Conservation (phyloP, 2,888 invertebrate species). For the Cerastoderma edule region DNA sequence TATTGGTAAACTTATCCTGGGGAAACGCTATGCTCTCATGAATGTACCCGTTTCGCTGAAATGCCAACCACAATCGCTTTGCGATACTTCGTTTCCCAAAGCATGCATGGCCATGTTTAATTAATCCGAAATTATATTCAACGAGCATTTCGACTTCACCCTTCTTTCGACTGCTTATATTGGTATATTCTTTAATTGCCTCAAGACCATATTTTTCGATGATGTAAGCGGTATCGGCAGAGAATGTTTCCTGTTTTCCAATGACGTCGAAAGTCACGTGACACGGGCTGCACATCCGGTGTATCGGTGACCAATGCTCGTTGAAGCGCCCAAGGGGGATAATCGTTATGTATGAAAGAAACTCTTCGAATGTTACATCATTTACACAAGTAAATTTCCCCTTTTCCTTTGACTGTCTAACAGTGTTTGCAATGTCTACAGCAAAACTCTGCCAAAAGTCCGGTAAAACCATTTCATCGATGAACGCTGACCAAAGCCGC, state of each 20-base stretch:
- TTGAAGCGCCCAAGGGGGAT: slow-evolving; percentile 19
- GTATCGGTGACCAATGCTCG: slow-evolving; percentile 56
- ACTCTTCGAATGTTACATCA: slow-evolving; percentile 57
- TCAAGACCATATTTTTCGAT: slow-evolving; percentile 39
- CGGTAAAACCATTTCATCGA: slow-evolving; percentile 62
- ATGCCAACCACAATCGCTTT: slow-evolving; percentile 48
- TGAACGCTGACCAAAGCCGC: slow-evolving; percentile 63
- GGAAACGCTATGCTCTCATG: slow-evolving; percentile 31
- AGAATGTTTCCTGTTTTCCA: slow-evolving; percentile 59
- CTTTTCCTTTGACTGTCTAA: slow-evolving; percentile 18
- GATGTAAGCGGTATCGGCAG: slow-evolving; percentile 33
- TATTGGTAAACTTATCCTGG: background rate
- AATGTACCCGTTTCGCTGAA: slow-evolving; percentile 63
- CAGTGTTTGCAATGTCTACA: slow-evolving; percentile 21
- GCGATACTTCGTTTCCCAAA: slow-evolving; percentile 42
- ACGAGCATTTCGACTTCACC: slow-evolving; percentile 47
- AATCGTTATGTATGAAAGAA: slow-evolving; percentile 48
- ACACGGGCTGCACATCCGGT: slow-evolving; percentile 57
- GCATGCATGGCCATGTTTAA: slow-evolving; percentile 31
- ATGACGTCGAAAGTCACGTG: slow-evolving; percentile 49
- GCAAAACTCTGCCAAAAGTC: slow-evolving; percentile 59
- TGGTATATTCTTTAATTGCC: background rate
- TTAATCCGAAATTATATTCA: slow-evolving; percentile 48
- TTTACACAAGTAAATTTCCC: slow-evolving; percentile 37
- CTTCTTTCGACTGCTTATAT: slow-evolving; percentile 17